Evolutionary conservation across 2,113 vertebrate species (phyloP), one percentile per base, ranked within the genome.

Genomic region (Dromaius novaehollandiae): DNA sequence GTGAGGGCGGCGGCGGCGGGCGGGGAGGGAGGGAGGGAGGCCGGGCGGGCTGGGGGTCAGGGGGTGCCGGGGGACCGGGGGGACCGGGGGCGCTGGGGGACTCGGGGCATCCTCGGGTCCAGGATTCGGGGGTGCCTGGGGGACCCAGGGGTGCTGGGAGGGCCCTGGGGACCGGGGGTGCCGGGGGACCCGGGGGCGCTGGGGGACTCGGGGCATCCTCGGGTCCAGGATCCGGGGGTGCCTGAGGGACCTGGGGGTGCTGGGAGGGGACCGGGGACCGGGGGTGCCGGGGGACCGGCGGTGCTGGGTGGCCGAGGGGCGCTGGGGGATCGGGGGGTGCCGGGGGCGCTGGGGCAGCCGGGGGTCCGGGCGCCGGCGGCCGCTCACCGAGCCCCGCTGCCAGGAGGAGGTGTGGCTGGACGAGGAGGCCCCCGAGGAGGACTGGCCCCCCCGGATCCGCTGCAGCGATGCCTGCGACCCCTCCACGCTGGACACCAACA

Each of bases 381-480:
- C 7, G 24, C 20, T 14, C 13, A 28, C 65, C 17, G 14, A 7
- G 44, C 68, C 34, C n/a, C 5, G 12, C 61, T 46, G 9, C 7
- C 86, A 88, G 87, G 70, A 92, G 22, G 60, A 68, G 44, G 38
- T 16, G 4, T 11, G 58, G 12, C 48, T 90, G 36, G 56, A 34
- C 7, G 91, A 86, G 68, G 64, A 79, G n/a, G 70, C 61, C 11
- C 32, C 61, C 46, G 20, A 55, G 16, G 28, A 70, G 63, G 68
- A 74, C 6, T 85, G 92, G 77, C 91, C 89, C 22, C 96, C 96
- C 40, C 90, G 40, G 12, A 98, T 98, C 94, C 97, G 92, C 69
- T 98, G 98, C 73, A 97, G 61, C 0, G 98, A 98, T 4, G 88
- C 95, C 82, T 98, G 98, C 2, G 97, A 98, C 78, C 98, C 98